Evolutionary conservation across 2,797 vertebrate genomes (phyloP).

Genomic region (Spatula clypeata): DNA sequence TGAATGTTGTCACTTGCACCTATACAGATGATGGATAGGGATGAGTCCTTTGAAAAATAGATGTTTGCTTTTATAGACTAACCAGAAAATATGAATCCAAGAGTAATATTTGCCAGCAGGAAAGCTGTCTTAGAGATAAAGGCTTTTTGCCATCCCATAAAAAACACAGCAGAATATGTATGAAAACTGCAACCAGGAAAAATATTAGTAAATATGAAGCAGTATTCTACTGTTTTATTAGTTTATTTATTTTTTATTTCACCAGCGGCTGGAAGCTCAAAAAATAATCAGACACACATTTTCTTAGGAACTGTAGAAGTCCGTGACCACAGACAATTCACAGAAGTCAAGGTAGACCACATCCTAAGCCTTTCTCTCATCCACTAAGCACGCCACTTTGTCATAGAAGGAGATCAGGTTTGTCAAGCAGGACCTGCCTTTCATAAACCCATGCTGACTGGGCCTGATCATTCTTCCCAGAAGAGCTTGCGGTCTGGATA

Average conservation of each 20-base stretch:
- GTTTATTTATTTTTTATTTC: background rate
- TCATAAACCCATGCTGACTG: too few relatives aligned
- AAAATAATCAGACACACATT: background rate
- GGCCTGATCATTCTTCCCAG: background rate
- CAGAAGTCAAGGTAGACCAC: too few relatives aligned
- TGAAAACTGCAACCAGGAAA: constrained; percentile 8
- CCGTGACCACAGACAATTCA: background rate
- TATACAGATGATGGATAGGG: constrained; percentile 42
- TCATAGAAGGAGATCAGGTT: too few relatives aligned
- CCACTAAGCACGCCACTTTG: too few relatives aligned
- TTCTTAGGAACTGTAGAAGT: background rate
- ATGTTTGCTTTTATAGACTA: constrained; percentile 57
- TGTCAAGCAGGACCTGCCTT: too few relatives aligned
- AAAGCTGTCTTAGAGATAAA: background rate
- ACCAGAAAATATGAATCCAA: constrained; percentile 15
- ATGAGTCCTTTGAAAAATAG: constrained; percentile 31
- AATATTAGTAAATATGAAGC: background rate
- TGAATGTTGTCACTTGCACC: constrained; percentile 47
- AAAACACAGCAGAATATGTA: background rate
- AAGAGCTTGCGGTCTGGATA: background rate
- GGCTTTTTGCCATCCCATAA: background rate
- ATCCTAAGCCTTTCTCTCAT: too few relatives aligned
- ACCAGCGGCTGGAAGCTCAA: background rate
- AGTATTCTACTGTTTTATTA: background rate
- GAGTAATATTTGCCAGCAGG: constrained; percentile 34